Percentiles rank a stretch among this genome's conserved stretches.
phyloP scores from a whole-genome alignment of 2,113 vertebrate genomes.

The Oryctolagus cuniculus region DNA sequence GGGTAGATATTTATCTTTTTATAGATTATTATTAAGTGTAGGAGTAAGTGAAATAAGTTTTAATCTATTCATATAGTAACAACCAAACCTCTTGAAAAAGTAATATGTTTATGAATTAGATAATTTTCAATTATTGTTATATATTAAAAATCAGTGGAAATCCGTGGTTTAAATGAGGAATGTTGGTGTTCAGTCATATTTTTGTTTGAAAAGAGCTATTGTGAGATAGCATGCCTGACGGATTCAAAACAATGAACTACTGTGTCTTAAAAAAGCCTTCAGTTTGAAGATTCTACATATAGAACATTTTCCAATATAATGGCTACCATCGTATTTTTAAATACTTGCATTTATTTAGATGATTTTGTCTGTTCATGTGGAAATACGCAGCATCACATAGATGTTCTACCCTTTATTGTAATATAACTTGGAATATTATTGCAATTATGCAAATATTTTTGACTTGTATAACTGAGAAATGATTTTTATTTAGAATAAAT shows the following conservation, averaged over 20 bases:
- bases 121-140: neutral
- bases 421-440: neutral
- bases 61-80: neutral
- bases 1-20: neutral
- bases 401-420: neutral
- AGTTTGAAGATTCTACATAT: neutral
- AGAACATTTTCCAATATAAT: neutral
- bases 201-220: neutral
- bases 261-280: neutral
- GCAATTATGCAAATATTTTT: neutral
- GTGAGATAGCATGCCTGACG: neutral
- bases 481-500: neutral
- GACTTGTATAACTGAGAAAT: neutral
- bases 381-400: neutral
- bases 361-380: neutral
- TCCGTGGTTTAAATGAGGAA: constrained; percentile 20
- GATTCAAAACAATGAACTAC: neutral
- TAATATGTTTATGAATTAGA: neutral
- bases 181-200: neutral
- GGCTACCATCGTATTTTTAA: neutral
- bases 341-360: neutral
- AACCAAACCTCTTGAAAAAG: neutral
- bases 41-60: neutral
- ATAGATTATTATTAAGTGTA: constrained; percentile 18
- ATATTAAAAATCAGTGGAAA: neutral